phyloP scores from a whole-genome alignment of 2,888 invertebrate genomes.

The Ectropis crepuscularia region DNA sequence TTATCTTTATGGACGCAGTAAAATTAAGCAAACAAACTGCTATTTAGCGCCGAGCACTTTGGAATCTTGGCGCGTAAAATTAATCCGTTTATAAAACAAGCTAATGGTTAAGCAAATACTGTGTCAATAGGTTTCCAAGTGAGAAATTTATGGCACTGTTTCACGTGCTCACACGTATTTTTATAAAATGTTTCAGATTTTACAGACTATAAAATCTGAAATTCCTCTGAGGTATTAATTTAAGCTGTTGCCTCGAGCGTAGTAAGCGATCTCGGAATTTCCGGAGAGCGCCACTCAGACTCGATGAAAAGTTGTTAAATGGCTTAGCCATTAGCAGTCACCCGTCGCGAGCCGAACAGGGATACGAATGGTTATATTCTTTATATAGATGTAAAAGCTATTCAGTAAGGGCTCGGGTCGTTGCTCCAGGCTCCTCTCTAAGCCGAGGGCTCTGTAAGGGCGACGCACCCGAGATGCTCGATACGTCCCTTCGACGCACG shows the following conservation, averaged over 20 bases:
- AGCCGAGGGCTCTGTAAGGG: conserved; percentile 67
- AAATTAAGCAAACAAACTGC: conserved; percentile 27
- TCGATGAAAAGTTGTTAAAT: conserved; percentile 51
- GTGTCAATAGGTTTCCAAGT: conserved; percentile 16
- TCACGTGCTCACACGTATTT: conserved; percentile 11
- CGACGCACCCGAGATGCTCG: conserved; percentile 60
- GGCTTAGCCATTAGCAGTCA: conserved; percentile 51
- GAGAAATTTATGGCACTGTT: conserved; percentile 13
- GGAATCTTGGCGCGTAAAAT: conserved; percentile 13
- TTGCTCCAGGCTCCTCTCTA: conserved; percentile 68
- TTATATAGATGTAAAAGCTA: conserved; percentile 55
- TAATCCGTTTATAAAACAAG: conserved; percentile 7
- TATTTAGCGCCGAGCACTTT: conserved; percentile 18
- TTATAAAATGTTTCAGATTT: conserved; percentile 1
- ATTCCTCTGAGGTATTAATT: conserved; percentile 28
- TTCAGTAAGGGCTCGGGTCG: conserved; percentile 76
- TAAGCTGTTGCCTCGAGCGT: conserved; percentile 23
- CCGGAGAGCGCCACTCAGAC: conserved; percentile 48
- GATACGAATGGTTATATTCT: conserved; percentile 50
- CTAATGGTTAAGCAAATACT: conserved; percentile 17
- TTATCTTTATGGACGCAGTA: conserved; percentile 31
- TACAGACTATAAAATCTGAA: background rate
- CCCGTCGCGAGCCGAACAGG: conserved; percentile 39
- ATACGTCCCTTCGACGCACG: conserved; percentile 51
- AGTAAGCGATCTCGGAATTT: conserved; percentile 44